Percentiles rank a stretch among this genome's conserved stretches.
Evolutionary conservation across 2,113 vertebrate genomes (phyloP).

Genomic region (Phrynocephalus versicolor): DNA sequence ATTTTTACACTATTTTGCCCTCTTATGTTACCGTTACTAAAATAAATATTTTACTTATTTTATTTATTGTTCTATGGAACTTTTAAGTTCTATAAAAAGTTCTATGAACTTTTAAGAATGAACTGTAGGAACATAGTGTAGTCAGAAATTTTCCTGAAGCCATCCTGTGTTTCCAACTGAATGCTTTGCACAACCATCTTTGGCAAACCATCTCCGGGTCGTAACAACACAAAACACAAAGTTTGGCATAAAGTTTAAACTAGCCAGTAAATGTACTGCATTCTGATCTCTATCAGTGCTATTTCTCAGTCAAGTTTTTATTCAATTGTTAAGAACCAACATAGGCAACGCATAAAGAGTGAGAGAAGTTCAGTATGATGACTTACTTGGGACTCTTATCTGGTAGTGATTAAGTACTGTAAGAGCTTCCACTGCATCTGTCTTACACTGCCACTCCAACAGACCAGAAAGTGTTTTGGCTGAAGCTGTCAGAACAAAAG

Average conservation of each 20-base stretch:
- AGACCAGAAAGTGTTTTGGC: constrained; percentile 95
- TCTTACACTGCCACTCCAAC: constrained; percentile 95
- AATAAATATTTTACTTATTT: neutral
- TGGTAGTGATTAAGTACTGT: constrained; percentile 98
- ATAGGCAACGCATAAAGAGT: neutral
- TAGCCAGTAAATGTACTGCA: neutral
- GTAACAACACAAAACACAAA: neutral
- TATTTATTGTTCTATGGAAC: neutral
- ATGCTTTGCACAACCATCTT: neutral
- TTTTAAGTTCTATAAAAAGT: no score
- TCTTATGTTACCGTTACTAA: neutral
- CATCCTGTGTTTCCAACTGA: neutral
- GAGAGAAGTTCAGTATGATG: neutral
- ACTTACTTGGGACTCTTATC: constrained; percentile 97
- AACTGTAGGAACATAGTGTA: neutral
- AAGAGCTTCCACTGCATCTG: constrained; percentile 93
- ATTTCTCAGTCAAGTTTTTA: neutral
- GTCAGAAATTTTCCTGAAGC: neutral
- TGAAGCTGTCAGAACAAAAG: constrained; percentile 77
- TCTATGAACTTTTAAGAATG: neutral
- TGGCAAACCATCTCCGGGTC: no score
- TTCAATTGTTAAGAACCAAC: neutral
- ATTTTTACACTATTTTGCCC: neutral
- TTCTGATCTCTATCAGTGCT: neutral
- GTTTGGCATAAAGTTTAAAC: neutral